Evolutionary conservation across 2,888 invertebrate genomes (phyloP).

Genomic region (Leucoma salicis): DNA sequence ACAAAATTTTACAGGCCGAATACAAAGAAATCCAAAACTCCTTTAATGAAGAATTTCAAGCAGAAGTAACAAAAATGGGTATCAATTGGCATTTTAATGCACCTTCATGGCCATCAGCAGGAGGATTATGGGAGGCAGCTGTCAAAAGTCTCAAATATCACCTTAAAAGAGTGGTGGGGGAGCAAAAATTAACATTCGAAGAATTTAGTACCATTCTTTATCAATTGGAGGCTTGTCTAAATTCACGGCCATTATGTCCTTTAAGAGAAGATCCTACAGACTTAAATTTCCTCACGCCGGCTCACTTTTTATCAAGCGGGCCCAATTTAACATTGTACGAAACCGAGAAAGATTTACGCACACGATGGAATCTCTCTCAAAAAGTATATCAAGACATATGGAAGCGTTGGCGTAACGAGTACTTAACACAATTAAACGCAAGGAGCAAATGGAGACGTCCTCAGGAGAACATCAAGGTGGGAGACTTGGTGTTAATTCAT

Average conservation of each 20-base stretch:
- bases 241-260: not conserved
- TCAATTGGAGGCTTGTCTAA: not conserved
- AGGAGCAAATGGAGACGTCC: not conserved
- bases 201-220: not conserved
- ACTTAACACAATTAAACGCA: not conserved
- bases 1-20: not conserved
- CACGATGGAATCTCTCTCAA: not conserved
- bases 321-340: not conserved
- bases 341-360: not conserved
- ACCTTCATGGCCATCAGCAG: not conserved
- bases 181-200: not conserved
- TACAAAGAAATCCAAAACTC: not conserved
- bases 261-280: not conserved
- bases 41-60: not conserved
- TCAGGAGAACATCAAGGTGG: not conserved
- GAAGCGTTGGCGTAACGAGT: not conserved
- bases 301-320: not conserved
- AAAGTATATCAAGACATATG: not conserved
- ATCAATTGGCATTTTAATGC: conserved; percentile 1
- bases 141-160: not conserved
- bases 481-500: not conserved
- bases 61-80: not conserved
- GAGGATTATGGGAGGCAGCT: not conserved
- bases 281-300: not conserved
- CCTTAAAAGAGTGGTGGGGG: not conserved